A percentile compares a stretch with the other conserved stretches of the same genome.
Evolutionary conservation across 2,888 invertebrate genomes (phyloP).

Genomic region (Cynaeus angustus): DNA sequence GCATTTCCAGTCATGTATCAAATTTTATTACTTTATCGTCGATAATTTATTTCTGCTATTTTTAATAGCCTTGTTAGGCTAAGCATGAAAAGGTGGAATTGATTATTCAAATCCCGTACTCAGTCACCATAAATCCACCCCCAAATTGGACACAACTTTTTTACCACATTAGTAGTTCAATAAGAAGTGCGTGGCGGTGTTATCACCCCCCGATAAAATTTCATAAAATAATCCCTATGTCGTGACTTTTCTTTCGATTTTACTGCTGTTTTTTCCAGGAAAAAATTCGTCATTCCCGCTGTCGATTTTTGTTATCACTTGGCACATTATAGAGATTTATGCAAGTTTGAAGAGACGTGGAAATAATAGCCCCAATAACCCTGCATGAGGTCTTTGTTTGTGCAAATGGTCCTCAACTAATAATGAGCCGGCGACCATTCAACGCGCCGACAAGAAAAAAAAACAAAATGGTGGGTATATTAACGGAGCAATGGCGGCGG

Average conservation of each 20-base stretch:
- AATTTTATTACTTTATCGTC: slow-evolving; percentile 39
- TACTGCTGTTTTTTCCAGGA: not conserved
- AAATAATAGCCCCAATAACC: slow-evolving; percentile 48
- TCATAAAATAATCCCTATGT: slow-evolving; percentile 15
- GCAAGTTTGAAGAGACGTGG: slow-evolving; percentile 36
- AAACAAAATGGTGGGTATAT: slow-evolving; percentile 47
- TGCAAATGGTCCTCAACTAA: slow-evolving; percentile 46
- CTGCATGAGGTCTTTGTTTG: slow-evolving; percentile 48
- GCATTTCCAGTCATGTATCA: slow-evolving; percentile 35
- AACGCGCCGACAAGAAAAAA: slow-evolving; percentile 37
- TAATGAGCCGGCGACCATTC: slow-evolving; percentile 47
- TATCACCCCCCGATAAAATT: slow-evolving; percentile 4
- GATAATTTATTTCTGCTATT: slow-evolving; percentile 29
- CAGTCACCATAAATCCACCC: slow-evolving; percentile 13
- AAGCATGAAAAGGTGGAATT: slow-evolving; percentile 22
- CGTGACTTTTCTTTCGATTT: slow-evolving; percentile 6
- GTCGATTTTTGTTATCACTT: slow-evolving; percentile 37
- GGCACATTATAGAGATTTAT: slow-evolving; percentile 43
- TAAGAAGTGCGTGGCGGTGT: slow-evolving; percentile 16
- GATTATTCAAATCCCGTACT: slow-evolving; percentile 1
- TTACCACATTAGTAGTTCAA: not conserved
- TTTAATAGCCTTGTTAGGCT: slow-evolving; percentile 24
- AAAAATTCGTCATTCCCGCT: slow-evolving; percentile 3
- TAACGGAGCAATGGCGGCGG: slow-evolving; percentile 36
- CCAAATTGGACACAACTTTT: not conserved